Evolutionary conservation across 2,113 vertebrate species (phyloP).

Genomic region (Erinaceus europaeus): DNA sequence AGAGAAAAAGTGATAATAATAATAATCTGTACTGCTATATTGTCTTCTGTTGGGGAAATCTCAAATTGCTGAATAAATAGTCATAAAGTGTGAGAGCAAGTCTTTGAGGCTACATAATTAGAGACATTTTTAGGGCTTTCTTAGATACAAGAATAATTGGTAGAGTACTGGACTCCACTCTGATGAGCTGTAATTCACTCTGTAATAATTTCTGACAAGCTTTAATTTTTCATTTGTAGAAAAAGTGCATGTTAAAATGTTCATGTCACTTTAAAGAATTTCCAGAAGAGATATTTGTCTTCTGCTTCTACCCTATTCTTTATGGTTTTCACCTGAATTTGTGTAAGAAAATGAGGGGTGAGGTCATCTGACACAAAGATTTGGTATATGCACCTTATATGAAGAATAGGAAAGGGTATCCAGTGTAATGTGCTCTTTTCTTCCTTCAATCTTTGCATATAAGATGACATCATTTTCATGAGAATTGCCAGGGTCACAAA

Average conservation of each 20-base stretch:
- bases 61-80: background rate
- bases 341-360: background rate
- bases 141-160: background rate
- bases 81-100: background rate
- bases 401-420: constrained; percentile 92
- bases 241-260: background rate
- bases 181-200: background rate
- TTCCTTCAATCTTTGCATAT: constrained; percentile 91
- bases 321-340: background rate
- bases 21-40: background rate
- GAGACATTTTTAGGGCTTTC: background rate
- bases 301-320: background rate
- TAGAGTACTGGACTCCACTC: background rate
- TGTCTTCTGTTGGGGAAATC: background rate
- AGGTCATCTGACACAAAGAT: background rate
- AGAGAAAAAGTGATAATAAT: constrained; percentile 26
- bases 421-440: constrained; percentile 87
- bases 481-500: constrained; percentile 93
- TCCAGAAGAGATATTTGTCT: background rate
- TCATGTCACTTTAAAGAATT: background rate
- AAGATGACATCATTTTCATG: constrained; percentile 92
- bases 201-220: constrained; percentile 27
- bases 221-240: constrained; percentile 12
- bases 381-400: constrained; percentile 88
- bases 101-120: background rate